phyloP scores from a whole-genome alignment of 2,797 vertebrate species.

The Phrynocephalus guinanensis region DNA sequence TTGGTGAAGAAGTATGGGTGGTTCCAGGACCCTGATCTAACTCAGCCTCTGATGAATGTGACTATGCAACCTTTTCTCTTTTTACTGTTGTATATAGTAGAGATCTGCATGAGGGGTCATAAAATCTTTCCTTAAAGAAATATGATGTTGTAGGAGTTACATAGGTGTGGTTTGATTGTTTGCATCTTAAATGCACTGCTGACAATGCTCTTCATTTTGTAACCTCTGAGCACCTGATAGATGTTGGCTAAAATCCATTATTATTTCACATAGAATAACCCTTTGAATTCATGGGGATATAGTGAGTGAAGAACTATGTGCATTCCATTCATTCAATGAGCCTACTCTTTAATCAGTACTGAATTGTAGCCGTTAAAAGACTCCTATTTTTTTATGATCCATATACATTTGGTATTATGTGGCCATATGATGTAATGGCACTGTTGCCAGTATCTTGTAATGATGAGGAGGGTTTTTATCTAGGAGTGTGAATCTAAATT shows the following conservation, averaged over 20 bases:
- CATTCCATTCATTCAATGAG: too few species aligned
- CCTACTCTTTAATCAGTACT: too few species aligned
- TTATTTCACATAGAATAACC: too few species aligned
- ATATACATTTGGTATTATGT: background rate
- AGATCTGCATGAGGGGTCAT: background rate
- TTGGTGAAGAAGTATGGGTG: background rate
- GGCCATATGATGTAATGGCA: background rate
- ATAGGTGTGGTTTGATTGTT: background rate
- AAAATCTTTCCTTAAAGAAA: background rate
- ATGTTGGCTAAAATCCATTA: background rate
- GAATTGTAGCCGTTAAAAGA: too few species aligned
- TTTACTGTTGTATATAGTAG: background rate
- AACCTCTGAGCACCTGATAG: background rate
- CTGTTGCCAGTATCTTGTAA: background rate
- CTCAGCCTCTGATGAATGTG: too few species aligned
- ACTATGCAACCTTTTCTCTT: background rate
- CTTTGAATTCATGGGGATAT: too few species aligned
- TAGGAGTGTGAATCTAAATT: background rate
- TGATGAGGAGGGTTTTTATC: too few species aligned
- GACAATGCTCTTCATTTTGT: background rate
- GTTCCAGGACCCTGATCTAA: background rate
- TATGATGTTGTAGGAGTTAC: background rate
- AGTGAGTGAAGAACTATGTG: too few species aligned
- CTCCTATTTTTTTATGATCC: background rate
- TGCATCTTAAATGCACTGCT: background rate